phyloP scores from a whole-genome alignment of 2,797 vertebrate species.

The Chrysocyon brachyurus region DNA sequence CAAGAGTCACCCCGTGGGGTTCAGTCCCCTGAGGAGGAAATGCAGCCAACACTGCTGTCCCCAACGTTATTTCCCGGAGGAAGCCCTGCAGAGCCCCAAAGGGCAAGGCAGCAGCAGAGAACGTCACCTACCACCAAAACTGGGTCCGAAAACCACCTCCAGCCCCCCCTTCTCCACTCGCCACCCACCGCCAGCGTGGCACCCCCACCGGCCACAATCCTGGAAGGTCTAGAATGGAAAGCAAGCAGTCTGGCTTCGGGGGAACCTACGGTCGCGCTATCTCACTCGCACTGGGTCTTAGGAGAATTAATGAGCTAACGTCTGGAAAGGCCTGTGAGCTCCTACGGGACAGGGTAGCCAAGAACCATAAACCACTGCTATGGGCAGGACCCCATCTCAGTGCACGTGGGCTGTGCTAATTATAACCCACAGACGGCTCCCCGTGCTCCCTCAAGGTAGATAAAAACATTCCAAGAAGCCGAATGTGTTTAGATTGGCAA shows the following conservation, averaged over 20 bases:
- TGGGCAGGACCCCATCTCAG: conserved; percentile 75
- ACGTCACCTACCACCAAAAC: background rate
- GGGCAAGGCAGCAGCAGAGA: background rate
- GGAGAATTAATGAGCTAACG: conserved; percentile 78
- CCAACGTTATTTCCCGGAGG: background rate
- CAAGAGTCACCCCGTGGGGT: background rate
- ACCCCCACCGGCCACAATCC: background rate
- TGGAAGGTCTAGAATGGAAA: background rate
- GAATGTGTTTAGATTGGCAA: conserved; percentile 78
- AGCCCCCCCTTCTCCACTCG: background rate
- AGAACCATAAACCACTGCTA: conserved; percentile 64
- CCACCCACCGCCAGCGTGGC: accelerated
- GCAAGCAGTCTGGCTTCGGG: background rate
- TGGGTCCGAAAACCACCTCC: background rate
- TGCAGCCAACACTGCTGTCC: background rate
- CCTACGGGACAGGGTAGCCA: conserved; percentile 51
- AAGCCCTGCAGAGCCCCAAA: background rate
- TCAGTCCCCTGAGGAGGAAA: background rate
- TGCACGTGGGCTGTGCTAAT: conserved; percentile 60
- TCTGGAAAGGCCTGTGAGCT: conserved; percentile 67
- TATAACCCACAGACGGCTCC: conserved; percentile 62
- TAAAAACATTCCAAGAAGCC: conserved; percentile 75
- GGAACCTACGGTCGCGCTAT: background rate
- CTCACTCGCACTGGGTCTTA: background rate
- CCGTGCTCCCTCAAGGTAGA: conserved; percentile 60